These are phyloP conservation scores for Acinonyx jubatus DNA, from an alignment of 2,113 vertebrate species.

Conservation along the genomic window DNA sequence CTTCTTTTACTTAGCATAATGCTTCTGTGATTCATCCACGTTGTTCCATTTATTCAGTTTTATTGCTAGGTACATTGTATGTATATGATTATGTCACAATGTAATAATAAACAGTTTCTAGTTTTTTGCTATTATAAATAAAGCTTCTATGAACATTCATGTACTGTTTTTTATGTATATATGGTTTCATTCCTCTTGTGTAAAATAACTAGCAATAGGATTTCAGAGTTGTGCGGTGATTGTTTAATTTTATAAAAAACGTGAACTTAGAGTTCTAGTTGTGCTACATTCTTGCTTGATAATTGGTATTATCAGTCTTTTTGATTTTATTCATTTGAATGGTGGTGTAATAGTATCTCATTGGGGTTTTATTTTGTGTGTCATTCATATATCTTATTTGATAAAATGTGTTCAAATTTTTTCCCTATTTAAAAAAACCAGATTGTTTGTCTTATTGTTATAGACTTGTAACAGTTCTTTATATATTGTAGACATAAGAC, in stretches of 20 bases:
- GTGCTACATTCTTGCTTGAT: not conserved
- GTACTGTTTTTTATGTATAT: not conserved
- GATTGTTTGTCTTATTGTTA: not conserved
- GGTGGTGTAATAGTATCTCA: not conserved
- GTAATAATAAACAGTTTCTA: not conserved
- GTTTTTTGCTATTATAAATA: not conserved
- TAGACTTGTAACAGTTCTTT: not conserved
- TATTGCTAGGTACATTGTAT: not conserved
- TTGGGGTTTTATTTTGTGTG: not conserved
- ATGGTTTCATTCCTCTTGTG: not conserved
- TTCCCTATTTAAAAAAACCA: not conserved
- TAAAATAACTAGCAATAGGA: not conserved
- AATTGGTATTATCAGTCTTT: not conserved
- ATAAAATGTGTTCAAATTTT: not conserved
- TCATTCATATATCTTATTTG: not conserved
- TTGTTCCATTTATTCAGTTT: not conserved
- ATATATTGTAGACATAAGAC: not conserved
- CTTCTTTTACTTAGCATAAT: not conserved
- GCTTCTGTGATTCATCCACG: not conserved
- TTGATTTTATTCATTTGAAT: not conserved
- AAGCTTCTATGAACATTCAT: not conserved
- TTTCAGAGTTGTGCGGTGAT: not conserved
- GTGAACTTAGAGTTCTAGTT: not conserved
- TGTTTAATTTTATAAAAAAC: not conserved
- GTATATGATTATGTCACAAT: not conserved